A percentile compares a stretch with the other conserved stretches of the same genome.
Conservation (phyloP, 2,113 vertebrate genomes). For the Garra rufa region DNA sequence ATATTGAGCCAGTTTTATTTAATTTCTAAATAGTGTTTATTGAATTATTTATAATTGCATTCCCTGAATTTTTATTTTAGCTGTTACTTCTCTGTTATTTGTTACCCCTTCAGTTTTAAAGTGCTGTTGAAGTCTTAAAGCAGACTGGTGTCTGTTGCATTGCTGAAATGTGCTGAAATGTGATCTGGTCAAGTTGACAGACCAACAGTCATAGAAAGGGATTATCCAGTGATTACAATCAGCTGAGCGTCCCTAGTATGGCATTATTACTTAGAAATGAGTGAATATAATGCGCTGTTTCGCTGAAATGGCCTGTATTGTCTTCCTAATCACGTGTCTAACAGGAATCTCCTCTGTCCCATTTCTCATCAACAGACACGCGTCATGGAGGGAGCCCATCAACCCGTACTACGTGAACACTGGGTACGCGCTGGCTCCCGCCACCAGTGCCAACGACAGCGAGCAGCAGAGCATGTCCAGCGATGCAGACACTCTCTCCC, state of each 20-base stretch:
- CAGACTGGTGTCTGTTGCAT: not conserved
- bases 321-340: slow-evolving; percentile 10
- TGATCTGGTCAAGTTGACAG: not conserved
- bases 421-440: slow-evolving; percentile 91
- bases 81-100: not conserved
- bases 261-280: not conserved
- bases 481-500: slow-evolving; percentile 93
- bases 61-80: not conserved
- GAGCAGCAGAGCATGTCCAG: slow-evolving; percentile 99
- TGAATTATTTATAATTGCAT: not conserved
- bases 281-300: slow-evolving; percentile 1
- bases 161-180: not conserved
- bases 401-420: slow-evolving; percentile 96
- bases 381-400: slow-evolving; percentile 88
- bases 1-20: not conserved
- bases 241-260: not conserved
- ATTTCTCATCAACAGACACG: slow-evolving; percentile 61
- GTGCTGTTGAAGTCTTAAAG: not conserved
- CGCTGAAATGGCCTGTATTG: not conserved
- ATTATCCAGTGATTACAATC: not conserved
- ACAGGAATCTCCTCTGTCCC: slow-evolving; percentile 3
- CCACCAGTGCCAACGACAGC: slow-evolving; percentile 96
- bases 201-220: not conserved
- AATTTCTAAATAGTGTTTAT: not conserved
- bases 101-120: not conserved